Percentiles rank a stretch among this genome's conserved stretches.
phyloP scores from a whole-genome alignment of 1,140 invertebrate species.

The Drosophila truncata region DNA sequence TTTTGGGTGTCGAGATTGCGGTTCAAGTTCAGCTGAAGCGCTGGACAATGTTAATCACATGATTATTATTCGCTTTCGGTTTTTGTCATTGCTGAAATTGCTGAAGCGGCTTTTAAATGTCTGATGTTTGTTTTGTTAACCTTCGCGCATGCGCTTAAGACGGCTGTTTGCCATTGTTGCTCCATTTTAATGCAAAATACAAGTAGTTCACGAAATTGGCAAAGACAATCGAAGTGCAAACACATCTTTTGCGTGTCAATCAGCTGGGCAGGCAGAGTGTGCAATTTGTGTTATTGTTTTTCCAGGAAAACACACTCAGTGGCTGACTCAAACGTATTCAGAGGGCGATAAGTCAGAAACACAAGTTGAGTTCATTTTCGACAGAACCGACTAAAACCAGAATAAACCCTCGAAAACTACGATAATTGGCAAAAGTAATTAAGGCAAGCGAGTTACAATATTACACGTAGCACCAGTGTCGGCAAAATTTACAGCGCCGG shows the following conservation, averaged over 20 bases:
- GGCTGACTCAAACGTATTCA: conserved; percentile 36
- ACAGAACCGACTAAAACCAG: conserved; percentile 58
- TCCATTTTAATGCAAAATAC: conserved; percentile 30
- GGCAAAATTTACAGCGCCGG: conserved; percentile 18
- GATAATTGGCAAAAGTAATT: conserved; percentile 40
- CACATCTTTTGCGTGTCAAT: conserved; percentile 25
- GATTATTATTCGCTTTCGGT: conserved; percentile 36
- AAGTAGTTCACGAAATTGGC: conserved; percentile 14
- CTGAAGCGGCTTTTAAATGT: conserved; percentile 39
- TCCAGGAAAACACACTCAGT: conserved; percentile 31
- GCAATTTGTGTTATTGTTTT: conserved; percentile 42
- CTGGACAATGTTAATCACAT: conserved; percentile 65
- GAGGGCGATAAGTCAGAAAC: not conserved
- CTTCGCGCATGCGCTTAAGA: conserved; percentile 66
- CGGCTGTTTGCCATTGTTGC: conserved; percentile 15
- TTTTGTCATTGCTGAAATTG: conserved; percentile 66
- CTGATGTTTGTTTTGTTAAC: conserved; percentile 45
- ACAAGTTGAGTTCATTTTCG: conserved; percentile 27
- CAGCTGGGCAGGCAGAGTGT: conserved; percentile 11
- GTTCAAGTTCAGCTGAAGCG: conserved; percentile 64
- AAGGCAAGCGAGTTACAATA: conserved; percentile 16
- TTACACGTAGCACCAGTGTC: conserved; percentile 35
- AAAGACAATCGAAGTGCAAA: conserved; percentile 48
- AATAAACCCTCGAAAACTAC: conserved; percentile 36
- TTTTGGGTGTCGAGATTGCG: conserved; percentile 59